Conservation (phyloP, 2,888 invertebrate genomes). For the Coremacera marginata region DNA sequence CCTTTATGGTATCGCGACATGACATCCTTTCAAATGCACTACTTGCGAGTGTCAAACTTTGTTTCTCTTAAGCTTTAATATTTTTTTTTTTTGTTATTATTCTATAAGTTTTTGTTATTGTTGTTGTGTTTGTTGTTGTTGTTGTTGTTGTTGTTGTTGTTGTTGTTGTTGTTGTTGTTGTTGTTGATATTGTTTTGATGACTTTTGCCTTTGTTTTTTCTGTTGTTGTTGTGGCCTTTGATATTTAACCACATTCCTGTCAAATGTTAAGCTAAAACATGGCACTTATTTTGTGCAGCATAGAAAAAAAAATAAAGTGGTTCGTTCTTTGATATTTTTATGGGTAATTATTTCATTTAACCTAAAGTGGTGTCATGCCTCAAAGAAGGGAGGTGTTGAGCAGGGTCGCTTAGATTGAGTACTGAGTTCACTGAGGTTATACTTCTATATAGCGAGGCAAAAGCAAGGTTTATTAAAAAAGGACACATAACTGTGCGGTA, state of each 20-base stretch:
- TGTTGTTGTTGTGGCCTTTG: constrained; percentile 34
- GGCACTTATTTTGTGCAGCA: not conserved
- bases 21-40: constrained; percentile 51
- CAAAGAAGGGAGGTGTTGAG: too few relatives aligned
- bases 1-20: constrained; percentile 36
- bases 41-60: constrained; percentile 53
- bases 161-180: not conserved
- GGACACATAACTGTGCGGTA: too few relatives aligned
- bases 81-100: not conserved
- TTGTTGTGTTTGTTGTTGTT: constrained; percentile 29
- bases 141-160: constrained; percentile 31
- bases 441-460: too few relatives aligned
- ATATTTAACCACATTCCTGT: constrained; percentile 25
- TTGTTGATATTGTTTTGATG: constrained; percentile 5
- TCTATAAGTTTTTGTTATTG: not conserved
- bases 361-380: too few relatives aligned
- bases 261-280: constrained; percentile 13
- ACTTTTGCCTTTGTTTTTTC: constrained; percentile 30
- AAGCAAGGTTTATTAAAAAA: too few relatives aligned
- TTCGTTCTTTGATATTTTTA: constrained; percentile 30
- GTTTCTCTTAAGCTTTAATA: constrained; percentile 51
- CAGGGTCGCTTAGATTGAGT: too few relatives aligned
- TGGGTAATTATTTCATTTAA: constrained; percentile 35
- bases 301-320: too few relatives aligned
- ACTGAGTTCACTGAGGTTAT: too few relatives aligned